These are phyloP conservation scores for Diphyllodes magnificus DNA, from an alignment of 2,113 vertebrate genomes.

Conservation along the genomic window DNA sequence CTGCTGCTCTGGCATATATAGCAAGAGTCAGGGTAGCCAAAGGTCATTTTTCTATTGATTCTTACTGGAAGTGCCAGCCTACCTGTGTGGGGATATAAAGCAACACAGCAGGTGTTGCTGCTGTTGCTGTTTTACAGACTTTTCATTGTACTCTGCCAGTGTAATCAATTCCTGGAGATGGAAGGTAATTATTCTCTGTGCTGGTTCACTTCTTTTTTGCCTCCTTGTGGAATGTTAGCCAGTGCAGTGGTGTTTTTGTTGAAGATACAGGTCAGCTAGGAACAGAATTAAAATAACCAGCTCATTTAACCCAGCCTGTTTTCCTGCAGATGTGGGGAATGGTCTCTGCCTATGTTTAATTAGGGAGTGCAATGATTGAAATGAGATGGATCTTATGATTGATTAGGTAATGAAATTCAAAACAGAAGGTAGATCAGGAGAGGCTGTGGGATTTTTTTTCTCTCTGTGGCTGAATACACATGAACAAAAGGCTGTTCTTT, in stretches of 20 bases:
- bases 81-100: not conserved
- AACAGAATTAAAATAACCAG: not conserved
- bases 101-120: not conserved
- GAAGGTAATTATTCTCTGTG: not conserved
- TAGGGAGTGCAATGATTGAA: not conserved
- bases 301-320: not conserved
- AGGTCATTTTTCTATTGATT: not conserved
- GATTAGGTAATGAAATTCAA: not conserved
- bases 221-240: not conserved
- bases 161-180: not conserved
- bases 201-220: not conserved
- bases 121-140: not conserved
- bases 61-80: not conserved
- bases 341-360: not conserved
- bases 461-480: not conserved
- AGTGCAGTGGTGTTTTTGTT: not conserved
- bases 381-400: not conserved
- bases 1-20: not conserved
- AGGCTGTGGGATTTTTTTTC: fast-evolving
- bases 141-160: not conserved
- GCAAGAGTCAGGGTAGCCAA: not conserved
- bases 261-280: not conserved
- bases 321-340: not conserved
- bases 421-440: not conserved
- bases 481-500: not conserved